These are phyloP conservation scores for Callocephalon fimbriatum DNA, from an alignment of 2,113 vertebrate genomes.

Conservation along the genomic window DNA sequence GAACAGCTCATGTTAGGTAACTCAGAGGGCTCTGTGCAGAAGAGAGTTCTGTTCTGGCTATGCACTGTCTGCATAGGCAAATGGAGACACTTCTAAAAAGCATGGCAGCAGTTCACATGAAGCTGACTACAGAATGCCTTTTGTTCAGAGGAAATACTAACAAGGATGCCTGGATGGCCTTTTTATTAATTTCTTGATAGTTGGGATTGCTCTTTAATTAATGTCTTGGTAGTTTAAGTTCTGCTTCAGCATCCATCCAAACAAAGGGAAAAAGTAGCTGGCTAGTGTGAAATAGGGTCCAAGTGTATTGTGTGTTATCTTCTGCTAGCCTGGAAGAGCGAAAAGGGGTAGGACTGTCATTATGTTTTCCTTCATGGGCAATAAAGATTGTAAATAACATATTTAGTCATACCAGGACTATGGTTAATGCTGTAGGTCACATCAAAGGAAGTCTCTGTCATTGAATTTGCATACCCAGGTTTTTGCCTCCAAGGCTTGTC, in stretches of 20 bases:
- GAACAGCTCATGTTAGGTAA: neutral
- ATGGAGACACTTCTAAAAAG: neutral
- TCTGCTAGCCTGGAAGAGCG: neutral
- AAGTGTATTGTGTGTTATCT: neutral
- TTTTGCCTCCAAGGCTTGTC: neutral
- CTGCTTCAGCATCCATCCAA: neutral
- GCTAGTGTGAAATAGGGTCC: neutral
- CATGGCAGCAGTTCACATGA: neutral
- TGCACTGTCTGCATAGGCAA: neutral
- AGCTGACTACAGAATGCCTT: neutral
- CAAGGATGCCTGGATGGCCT: neutral
- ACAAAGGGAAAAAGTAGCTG: neutral
- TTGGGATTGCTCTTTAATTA: neutral
- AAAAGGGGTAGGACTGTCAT: neutral
- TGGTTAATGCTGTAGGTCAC: neutral
- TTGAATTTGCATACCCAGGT: neutral
- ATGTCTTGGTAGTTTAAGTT: neutral
- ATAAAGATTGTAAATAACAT: neutral
- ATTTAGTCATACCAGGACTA: conserved; percentile 35
- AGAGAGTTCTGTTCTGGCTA: neutral
- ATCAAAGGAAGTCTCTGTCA: neutral
- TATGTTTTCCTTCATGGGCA: conserved; percentile 11
- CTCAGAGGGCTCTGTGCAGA: neutral
- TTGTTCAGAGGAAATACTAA: neutral
- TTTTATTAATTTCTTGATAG: neutral